Evolutionary conservation across 2,888 invertebrate genomes (phyloP), one percentile per base, ranked within the genome.

Genomic region (Cosmia trapezina): DNA sequence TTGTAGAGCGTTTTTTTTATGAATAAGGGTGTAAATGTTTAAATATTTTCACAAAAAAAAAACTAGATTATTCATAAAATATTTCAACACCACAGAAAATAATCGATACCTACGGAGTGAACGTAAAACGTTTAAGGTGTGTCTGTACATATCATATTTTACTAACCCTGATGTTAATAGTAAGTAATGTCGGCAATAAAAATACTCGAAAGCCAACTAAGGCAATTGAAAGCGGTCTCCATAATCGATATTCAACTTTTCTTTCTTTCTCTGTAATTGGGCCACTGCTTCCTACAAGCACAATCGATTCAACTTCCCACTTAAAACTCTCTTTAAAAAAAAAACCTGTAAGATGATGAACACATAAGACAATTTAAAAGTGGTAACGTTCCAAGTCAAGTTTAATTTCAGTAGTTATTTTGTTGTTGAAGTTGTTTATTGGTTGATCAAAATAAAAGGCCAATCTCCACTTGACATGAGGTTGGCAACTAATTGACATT

Each of bases 181-280:
- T 14, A 17, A 33, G 28, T 61, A 19, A 60, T 78, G 63, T 63
- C 59, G 2, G 65, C 72, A 82, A 78, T 79, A 82, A 63, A 78
- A 71, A 82, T 60, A 60, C 62, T 63, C 17, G 12, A 57, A 63
- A 54, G 47, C 22, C 64, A 41, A 43, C 45, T 51, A 61, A 56
- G 64, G 59, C 56, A 62, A 80, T 65, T 77, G 78, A 80, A 76
- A 83, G 71, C 66, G 19, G 71, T 56, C 49, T 63, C 51, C 59
- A 63, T 79, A 54, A 81, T 78, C 62, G 78, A 63, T 67, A 72
- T 71, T 82, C 66, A 72, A 82, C 72, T 82, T 82, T 78, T 77
- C 74, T 67, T 60, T 76, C 53, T 80, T 59, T 51, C 37, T 65
- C 28, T 56, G 49, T 63, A 82, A 78, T 78, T 45, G n/a, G 83